phyloP scores from a whole-genome alignment of 2,113 vertebrate species.

The Hymenochirus boettgeri region DNA sequence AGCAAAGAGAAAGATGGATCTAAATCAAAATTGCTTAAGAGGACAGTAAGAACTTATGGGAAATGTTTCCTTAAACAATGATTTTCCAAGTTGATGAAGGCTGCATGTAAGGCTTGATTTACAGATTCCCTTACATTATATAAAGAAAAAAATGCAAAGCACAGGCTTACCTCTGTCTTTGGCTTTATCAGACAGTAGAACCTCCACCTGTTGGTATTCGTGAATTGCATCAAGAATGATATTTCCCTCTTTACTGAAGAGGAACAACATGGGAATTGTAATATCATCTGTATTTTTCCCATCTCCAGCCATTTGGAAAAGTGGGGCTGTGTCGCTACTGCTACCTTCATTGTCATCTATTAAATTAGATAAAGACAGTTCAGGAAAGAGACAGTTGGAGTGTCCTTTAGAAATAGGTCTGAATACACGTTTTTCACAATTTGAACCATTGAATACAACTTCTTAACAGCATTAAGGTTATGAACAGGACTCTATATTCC shows the following conservation, averaged over 20 bases:
- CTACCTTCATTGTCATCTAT: constrained; percentile 96
- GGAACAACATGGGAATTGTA: constrained; percentile 88
- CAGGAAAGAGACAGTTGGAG: too few species aligned
- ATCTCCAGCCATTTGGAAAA: constrained; percentile 98
- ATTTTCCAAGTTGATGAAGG: too few species aligned
- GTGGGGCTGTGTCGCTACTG: constrained; percentile 95
- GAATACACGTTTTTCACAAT: too few species aligned
- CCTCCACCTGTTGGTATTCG: constrained; percentile 88
- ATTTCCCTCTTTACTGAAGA: constrained; percentile 95
- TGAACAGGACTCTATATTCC: too few species aligned
- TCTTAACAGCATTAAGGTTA: too few species aligned
- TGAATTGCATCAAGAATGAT: constrained; percentile 88
- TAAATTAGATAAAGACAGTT: neutral
- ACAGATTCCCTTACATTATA: constrained; percentile 8
- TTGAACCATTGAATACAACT: too few species aligned
- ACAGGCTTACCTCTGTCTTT: constrained; percentile 81
- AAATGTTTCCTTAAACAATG: too few species aligned
- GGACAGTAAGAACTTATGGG: too few species aligned
- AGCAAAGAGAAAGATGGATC: too few species aligned
- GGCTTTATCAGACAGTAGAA: constrained; percentile 93
- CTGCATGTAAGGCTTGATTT: constrained; percentile 23
- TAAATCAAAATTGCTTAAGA: too few species aligned
- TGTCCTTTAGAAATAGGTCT: too few species aligned
- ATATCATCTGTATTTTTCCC: constrained; percentile 91
- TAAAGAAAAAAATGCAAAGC: neutral